These are phyloP conservation scores for Setophaga petechia DNA, from an alignment of 2,113 vertebrate species.

Conservation along the genomic window DNA sequence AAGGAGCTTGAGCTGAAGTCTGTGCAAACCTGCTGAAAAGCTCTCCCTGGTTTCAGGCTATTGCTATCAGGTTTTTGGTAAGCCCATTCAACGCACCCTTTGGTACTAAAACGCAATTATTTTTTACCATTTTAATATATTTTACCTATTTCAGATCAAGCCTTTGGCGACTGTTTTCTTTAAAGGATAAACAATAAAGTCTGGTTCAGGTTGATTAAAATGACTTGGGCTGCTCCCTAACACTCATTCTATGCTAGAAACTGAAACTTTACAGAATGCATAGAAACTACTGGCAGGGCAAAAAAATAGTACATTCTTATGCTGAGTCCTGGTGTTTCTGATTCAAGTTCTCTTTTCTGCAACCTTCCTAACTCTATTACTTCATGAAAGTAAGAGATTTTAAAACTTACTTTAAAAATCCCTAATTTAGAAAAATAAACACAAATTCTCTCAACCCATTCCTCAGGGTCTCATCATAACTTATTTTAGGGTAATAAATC, in stretches of 20 bases:
- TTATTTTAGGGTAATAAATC: constrained; percentile 72
- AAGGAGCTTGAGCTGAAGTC: background rate
- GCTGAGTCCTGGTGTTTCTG: constrained; percentile 27
- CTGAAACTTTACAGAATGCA: background rate
- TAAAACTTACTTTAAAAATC: constrained; percentile 62
- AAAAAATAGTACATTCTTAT: background rate
- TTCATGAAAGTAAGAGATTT: constrained; percentile 53
- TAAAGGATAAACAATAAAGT: background rate
- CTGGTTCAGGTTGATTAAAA: background rate
- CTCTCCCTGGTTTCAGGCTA: background rate
- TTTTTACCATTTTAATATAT: background rate
- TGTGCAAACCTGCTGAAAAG: background rate
- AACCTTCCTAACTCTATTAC: background rate
- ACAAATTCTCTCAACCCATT: constrained; percentile 59
- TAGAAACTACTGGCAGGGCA: background rate
- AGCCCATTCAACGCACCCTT: background rate
- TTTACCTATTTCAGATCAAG: background rate
- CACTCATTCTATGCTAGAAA: background rate
- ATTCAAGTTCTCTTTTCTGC: constrained; percentile 38
- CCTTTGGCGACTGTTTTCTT: background rate
- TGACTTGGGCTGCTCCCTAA: background rate
- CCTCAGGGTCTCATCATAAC: constrained; percentile 51
- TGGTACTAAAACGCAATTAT: background rate
- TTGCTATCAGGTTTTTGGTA: background rate
- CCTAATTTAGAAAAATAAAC: constrained; percentile 76